Percentiles rank a stretch among this genome's conserved stretches.
Conservation (phyloP, 2,113 vertebrate species). For the Bufo gargarizans region DNA sequence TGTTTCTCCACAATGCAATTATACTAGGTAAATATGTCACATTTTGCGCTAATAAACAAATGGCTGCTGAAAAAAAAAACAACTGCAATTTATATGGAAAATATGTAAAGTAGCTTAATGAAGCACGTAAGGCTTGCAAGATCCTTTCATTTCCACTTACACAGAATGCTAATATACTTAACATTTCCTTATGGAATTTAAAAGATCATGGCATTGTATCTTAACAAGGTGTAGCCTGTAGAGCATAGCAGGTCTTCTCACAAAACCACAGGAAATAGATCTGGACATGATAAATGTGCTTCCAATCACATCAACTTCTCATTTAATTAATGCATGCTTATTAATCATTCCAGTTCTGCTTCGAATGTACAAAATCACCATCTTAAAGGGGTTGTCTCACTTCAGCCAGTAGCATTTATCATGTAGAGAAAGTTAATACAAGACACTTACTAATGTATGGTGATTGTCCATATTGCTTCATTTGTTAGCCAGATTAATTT, state of each 20-base stretch:
- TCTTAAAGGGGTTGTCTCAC: background rate
- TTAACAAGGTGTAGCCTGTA: slow-evolving; percentile 8
- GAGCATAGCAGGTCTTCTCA: slow-evolving; percentile 28
- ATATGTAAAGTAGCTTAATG: slow-evolving; percentile 35
- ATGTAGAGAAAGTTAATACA: no score
- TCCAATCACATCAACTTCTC: slow-evolving; percentile 19
- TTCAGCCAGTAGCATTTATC: no score
- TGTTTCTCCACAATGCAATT: slow-evolving; percentile 28
- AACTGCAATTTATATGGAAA: slow-evolving; percentile 20
- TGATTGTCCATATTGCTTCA: no score
- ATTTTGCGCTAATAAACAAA: slow-evolving; percentile 33
- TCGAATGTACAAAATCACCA: background rate
- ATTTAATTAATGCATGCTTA: slow-evolving; percentile 37
- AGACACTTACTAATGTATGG: no score
- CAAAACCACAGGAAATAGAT: slow-evolving; percentile 12
- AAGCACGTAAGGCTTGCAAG: slow-evolving; percentile 6
- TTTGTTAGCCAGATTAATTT: no score
- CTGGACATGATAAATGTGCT: slow-evolving; percentile 29
- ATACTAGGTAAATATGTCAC: slow-evolving; percentile 40
- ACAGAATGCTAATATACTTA: slow-evolving; percentile 19
- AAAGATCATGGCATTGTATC: background rate
- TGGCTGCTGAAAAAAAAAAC: slow-evolving; percentile 27
- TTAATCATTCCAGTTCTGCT: slow-evolving; percentile 13
- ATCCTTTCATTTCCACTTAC: slow-evolving; percentile 32
- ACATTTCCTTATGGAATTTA: background rate